These are phyloP conservation scores for Hipposideros larvatus DNA, from an alignment of 2,797 vertebrate genomes.

Conservation along the genomic window DNA sequence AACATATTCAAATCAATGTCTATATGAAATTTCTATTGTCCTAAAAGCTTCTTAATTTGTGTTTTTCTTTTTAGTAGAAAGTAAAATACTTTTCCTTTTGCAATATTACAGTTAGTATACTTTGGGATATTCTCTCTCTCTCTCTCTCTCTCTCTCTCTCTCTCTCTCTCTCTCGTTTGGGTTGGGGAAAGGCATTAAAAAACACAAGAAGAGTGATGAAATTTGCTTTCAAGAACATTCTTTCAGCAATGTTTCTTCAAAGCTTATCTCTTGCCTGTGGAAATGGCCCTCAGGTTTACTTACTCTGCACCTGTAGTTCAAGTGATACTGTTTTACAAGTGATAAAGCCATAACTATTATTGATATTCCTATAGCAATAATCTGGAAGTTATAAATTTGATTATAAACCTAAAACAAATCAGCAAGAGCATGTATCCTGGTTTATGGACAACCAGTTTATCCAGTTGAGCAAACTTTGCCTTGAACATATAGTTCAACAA, in stretches of 20 bases:
- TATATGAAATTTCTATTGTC: background rate
- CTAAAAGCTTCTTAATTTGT: background rate
- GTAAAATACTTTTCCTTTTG: background rate
- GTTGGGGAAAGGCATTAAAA: background rate
- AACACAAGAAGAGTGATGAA: background rate
- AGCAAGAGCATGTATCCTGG: slow-evolving; percentile 67
- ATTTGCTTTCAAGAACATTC: slow-evolving; percentile 54
- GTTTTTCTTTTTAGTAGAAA: background rate
- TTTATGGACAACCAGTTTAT: slow-evolving; percentile 73
- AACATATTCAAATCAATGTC: background rate
- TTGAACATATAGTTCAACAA: slow-evolving; percentile 56
- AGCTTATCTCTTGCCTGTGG: slow-evolving; percentile 80
- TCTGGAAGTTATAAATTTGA: slow-evolving; percentile 56
- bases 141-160: background rate
- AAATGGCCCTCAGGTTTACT: slow-evolving; percentile 51
- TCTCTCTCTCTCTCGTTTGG: background rate
- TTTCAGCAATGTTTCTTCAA: slow-evolving; percentile 62
- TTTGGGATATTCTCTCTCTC: background rate
- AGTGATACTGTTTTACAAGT: slow-evolving; percentile 76
- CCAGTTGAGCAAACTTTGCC: slow-evolving; percentile 69
- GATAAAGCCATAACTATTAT: slow-evolving; percentile 81
- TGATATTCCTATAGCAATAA: slow-evolving; percentile 69
- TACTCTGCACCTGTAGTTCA: slow-evolving; percentile 73
- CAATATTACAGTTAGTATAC: background rate
- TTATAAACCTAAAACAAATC: slow-evolving; percentile 70